Percentiles rank a stretch among this genome's conserved stretches.
Conservation (phyloP, 2,113 vertebrate species). For the Litocranius walleri region DNA sequence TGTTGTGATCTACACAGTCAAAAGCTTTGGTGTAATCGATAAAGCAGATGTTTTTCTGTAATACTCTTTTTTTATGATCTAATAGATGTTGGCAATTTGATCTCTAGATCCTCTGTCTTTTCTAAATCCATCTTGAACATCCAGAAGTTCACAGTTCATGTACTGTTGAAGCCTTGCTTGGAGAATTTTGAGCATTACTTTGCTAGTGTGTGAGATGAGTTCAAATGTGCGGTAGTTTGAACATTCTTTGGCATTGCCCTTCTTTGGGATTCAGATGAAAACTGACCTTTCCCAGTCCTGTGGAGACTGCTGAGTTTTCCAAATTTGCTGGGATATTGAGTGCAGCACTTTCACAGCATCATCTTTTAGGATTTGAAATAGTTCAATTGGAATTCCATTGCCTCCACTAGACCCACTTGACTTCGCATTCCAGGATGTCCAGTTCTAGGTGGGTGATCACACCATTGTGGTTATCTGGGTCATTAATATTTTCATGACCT, state of each 20-base stretch:
- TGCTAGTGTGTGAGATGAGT: not conserved
- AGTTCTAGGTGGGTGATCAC: not conserved
- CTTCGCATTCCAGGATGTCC: not conserved
- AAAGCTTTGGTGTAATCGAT: not conserved
- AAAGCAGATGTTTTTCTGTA: not conserved
- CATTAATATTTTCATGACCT: not conserved
- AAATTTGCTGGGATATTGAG: not conserved
- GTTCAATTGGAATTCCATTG: not conserved
- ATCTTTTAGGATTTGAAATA: not conserved
- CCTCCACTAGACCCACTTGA: not conserved
- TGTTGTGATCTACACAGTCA: not conserved
- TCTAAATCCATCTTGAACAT: not conserved
- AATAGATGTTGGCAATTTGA: not conserved
- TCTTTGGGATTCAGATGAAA: not conserved
- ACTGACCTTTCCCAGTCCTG: not conserved
- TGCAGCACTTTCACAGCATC: not conserved
- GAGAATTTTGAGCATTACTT: not conserved
- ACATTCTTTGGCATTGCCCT: not conserved
- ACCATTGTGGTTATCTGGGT: not conserved
- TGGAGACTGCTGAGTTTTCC: not conserved
- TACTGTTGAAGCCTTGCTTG: not conserved
- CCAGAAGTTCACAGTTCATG: fast-evolving
- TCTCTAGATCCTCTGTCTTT: not conserved
- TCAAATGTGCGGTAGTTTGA: not conserved
- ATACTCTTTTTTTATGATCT: not conserved